These are phyloP conservation scores for Ptyas mucosa DNA, from an alignment of 2,113 vertebrate genomes.

Conservation along the genomic window DNA sequence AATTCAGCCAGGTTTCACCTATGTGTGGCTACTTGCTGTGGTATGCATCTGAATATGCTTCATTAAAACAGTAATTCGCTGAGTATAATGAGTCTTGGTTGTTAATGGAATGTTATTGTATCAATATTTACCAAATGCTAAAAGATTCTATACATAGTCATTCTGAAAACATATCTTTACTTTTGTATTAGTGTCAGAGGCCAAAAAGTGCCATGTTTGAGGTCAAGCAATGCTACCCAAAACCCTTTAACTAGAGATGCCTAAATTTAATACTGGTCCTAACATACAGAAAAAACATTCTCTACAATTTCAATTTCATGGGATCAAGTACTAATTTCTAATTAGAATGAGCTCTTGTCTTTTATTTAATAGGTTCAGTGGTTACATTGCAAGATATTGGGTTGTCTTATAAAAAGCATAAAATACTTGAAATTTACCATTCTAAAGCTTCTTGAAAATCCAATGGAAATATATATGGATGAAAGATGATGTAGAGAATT, in stretches of 20 bases:
- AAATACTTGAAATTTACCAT: slow-evolving; percentile 76
- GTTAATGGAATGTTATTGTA: neutral
- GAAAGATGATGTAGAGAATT: slow-evolving; percentile 79
- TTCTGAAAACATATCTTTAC: neutral
- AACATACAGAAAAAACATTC: neutral
- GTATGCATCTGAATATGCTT: neutral
- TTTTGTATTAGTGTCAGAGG: neutral
- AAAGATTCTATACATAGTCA: neutral
- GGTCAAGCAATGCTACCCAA: neutral
- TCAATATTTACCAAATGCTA: neutral
- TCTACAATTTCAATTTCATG: neutral
- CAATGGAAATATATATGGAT: slow-evolving; percentile 83
- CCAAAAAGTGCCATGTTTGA: neutral
- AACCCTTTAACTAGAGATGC: neutral
- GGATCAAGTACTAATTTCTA: neutral
- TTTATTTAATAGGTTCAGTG: neutral
- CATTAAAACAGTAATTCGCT: neutral
- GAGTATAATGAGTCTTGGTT: neutral
- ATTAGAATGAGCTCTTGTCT: neutral
- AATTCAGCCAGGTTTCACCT: neutral
- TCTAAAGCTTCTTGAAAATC: slow-evolving; percentile 93
- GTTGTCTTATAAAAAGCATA: slow-evolving; percentile 9
- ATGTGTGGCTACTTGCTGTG: neutral
- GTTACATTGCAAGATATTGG: slow-evolving; percentile 16
- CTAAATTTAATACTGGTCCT: neutral